These are phyloP conservation scores for Pseudomyrmex cubaensis DNA, from an alignment of 1,140 invertebrate species.

Conservation along the genomic window DNA sequence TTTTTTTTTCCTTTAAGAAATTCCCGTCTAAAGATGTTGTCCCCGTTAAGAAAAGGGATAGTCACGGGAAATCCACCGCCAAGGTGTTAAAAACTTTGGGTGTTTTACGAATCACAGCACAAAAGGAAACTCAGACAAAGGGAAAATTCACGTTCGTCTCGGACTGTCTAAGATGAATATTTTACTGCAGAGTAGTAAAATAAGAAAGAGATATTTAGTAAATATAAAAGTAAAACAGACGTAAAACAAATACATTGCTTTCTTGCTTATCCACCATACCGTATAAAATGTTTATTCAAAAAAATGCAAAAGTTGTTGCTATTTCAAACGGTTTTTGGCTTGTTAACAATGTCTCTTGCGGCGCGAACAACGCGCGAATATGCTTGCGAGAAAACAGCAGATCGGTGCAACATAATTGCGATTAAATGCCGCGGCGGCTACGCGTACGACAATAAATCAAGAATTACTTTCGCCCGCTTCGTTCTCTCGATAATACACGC, in stretches of 20 bases:
- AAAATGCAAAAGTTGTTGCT: neutral
- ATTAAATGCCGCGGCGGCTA: conserved; percentile 59
- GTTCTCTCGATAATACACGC: conserved; percentile 69
- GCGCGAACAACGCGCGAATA: conserved; percentile 10
- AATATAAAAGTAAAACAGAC: neutral
- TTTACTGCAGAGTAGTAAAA: neutral
- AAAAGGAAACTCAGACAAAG: conserved; percentile 5
- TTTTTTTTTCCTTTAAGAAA: conserved; percentile 29
- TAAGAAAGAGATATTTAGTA: neutral
- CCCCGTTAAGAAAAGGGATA: conserved; percentile 27
- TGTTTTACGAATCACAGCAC: neutral
- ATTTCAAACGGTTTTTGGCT: neutral
- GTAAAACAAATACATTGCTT: neutral
- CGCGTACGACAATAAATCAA: conserved; percentile 61
- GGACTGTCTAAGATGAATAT: conserved; percentile 1
- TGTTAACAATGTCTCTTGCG: neutral
- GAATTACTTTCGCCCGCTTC: conserved; percentile 65
- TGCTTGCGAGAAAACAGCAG: conserved; percentile 30
- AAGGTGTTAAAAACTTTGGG: conserved; percentile 33
- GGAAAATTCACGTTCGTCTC: neutral
- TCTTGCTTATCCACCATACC: neutral
- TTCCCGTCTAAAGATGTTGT: conserved; percentile 1
- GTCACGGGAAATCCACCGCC: conserved; percentile 32
- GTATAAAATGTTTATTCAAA: neutral
- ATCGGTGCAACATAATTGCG: conserved; percentile 57